Evolutionary conservation across 2,113 vertebrate genomes (phyloP).

Genomic region (Hucho hucho): DNA sequence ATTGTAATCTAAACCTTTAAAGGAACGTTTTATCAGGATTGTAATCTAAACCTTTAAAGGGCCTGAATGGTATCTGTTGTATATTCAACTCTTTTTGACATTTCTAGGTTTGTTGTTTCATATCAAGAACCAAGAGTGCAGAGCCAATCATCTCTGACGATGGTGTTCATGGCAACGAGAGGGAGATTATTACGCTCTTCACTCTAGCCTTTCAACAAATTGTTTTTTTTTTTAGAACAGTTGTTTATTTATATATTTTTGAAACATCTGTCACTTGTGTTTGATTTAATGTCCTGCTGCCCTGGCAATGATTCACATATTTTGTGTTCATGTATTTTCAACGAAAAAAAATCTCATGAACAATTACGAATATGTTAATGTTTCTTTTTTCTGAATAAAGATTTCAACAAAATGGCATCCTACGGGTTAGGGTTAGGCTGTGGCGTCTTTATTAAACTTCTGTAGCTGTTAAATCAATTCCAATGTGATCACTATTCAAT

Average conservation of each 20-base stretch:
- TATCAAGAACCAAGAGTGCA: constrained; percentile 29
- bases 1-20: too few relatives aligned
- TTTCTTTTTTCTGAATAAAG: constrained; percentile 74
- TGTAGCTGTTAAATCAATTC: background rate
- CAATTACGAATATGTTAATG: constrained; percentile 71
- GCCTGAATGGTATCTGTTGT: constrained; percentile 77
- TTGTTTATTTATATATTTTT: constrained; percentile 45
- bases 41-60: constrained; percentile 30
- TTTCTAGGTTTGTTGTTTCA: constrained; percentile 56
- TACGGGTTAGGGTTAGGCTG: constrained; percentile 43
- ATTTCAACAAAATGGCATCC: constrained; percentile 74
- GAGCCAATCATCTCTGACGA: constrained; percentile 29
- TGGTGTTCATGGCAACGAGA: constrained; percentile 52
- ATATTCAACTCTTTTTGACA: constrained; percentile 69
- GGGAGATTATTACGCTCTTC: constrained; percentile 44
- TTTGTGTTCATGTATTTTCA: constrained; percentile 69
- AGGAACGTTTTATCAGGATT: too few relatives aligned
- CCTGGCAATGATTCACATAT: constrained; percentile 61
- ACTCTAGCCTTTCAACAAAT: constrained; percentile 27
- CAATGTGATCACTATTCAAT: too few relatives aligned
- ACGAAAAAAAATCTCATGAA: constrained; percentile 60
- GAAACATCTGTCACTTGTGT: constrained; percentile 28
- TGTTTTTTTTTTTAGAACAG: too few relatives aligned
- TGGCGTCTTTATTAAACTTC: constrained; percentile 31
- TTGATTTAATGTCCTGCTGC: constrained; percentile 45